Percentiles rank a stretch among this genome's conserved stretches.
phyloP scores from a whole-genome alignment of 1,140 invertebrate species.

The Caenorhabditis tropicalis region DNA sequence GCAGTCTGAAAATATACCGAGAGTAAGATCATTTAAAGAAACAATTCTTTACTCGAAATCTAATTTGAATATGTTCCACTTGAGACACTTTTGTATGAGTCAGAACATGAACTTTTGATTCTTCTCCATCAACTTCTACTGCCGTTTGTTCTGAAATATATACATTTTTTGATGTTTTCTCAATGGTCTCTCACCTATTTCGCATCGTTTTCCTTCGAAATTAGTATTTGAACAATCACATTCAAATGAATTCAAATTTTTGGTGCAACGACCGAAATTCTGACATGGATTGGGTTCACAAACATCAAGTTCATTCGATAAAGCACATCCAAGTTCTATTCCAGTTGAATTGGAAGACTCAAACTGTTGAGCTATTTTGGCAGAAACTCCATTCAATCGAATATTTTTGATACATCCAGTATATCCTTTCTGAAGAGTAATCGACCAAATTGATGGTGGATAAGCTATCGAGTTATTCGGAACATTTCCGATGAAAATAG shows the following conservation, averaged over 20 bases:
- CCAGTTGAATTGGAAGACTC: slow-evolving; percentile 80
- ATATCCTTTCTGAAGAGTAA: slow-evolving; percentile 85
- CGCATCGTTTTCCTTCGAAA: slow-evolving; percentile 89
- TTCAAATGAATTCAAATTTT: slow-evolving; percentile 94
- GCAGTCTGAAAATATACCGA: slow-evolving; percentile 9
- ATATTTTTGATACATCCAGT: slow-evolving; percentile 93
- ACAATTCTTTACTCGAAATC: slow-evolving; percentile 92
- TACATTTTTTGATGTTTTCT: not conserved
- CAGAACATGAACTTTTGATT: slow-evolving; percentile 83
- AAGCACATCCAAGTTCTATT: slow-evolving; percentile 82
- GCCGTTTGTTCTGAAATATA: slow-evolving; percentile 78
- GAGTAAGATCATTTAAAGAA: too few species aligned
- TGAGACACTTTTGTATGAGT: slow-evolving; percentile 84
- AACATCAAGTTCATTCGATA: slow-evolving; percentile 80
- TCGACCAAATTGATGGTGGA: slow-evolving; percentile 89
- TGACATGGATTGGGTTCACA: slow-evolving; percentile 90
- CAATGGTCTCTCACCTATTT: slow-evolving; percentile 79
- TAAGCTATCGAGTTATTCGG: slow-evolving; percentile 77
- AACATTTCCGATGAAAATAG: slow-evolving; percentile 87
- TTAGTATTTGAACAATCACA: slow-evolving; percentile 91
- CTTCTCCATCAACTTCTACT: slow-evolving; percentile 82
- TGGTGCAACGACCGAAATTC: slow-evolving; percentile 85
- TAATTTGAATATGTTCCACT: slow-evolving; percentile 86
- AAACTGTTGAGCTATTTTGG: slow-evolving; percentile 87
- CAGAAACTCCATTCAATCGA: slow-evolving; percentile 86